phyloP scores from a whole-genome alignment of 2,797 vertebrate species.

The Cryptoprocta ferox region DNA sequence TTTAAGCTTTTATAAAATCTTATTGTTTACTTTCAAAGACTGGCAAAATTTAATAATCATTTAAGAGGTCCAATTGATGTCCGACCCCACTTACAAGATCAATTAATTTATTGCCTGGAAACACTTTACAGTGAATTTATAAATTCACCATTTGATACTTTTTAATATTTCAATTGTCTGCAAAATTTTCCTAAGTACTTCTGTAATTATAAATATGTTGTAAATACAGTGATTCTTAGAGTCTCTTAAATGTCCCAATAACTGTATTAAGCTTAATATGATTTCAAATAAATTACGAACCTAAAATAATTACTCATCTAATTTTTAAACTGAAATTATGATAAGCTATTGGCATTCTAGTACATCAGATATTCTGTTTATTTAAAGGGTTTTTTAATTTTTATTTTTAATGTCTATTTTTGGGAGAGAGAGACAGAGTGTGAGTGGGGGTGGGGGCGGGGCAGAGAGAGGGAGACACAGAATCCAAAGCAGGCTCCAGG shows the following conservation, averaged over 20 bases:
- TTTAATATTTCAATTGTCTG: neutral
- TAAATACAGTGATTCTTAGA: neutral
- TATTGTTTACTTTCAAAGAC: neutral
- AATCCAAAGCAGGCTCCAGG: too few species aligned
- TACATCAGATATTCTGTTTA: neutral
- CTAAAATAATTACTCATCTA: neutral
- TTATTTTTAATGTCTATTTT: too few species aligned
- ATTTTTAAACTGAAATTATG: slow-evolving; percentile 23
- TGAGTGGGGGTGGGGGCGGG: too few species aligned
- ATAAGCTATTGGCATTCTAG: neutral
- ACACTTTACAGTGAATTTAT: neutral
- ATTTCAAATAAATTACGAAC: slow-evolving; percentile 1
- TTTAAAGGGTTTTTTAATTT: too few species aligned
- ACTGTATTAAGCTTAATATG: neutral
- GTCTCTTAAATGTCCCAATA: neutral
- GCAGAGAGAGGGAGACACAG: too few species aligned
- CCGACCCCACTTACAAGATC: neutral
- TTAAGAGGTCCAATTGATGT: neutral
- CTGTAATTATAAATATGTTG: neutral
- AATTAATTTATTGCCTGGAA: neutral
- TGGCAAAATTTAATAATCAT: neutral
- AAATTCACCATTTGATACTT: neutral
- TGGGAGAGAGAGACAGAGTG: too few species aligned
- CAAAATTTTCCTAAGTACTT: neutral
- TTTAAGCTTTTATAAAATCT: neutral